These are phyloP conservation scores for Coregonus suidteri DNA, from an alignment of 2,797 vertebrate species.

Conservation along the genomic window DNA sequence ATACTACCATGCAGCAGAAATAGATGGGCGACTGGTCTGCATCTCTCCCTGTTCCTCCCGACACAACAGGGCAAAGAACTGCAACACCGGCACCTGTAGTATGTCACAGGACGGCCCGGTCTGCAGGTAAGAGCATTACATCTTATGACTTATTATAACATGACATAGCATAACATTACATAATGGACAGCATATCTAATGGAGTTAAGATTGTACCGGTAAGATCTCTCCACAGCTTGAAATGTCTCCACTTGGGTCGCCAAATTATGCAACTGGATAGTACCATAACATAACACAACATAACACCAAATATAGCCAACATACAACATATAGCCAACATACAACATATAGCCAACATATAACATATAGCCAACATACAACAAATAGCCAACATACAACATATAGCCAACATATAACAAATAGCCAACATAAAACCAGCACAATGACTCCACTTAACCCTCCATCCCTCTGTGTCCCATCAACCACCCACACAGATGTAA, in stretches of 20 bases:
- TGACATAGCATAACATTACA: no score
- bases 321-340: no score
- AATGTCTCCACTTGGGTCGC: no score
- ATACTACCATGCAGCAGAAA: conserved; percentile 1
- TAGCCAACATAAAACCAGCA: not conserved
- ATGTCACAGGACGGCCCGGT: not conserved
- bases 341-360: no score
- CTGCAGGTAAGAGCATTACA: not conserved
- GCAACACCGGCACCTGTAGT: not conserved
- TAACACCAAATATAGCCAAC: no score
- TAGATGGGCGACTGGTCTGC: not conserved
- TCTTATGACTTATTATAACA: no score
- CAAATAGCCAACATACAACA: no score
- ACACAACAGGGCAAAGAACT: not conserved
- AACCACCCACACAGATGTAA: not conserved
- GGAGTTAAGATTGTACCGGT: not conserved
- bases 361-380: no score
- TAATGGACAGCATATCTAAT: not conserved
- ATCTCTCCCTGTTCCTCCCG: not conserved
- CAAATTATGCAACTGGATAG: no score
- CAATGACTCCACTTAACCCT: not conserved
- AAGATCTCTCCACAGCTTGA: no score
- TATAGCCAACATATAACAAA: no score
- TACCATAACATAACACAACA: no score
- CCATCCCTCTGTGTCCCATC: not conserved